These are phyloP conservation scores for Chiloscyllium punctatum DNA, from an alignment of 2,797 vertebrate genomes.

Conservation along the genomic window DNA sequence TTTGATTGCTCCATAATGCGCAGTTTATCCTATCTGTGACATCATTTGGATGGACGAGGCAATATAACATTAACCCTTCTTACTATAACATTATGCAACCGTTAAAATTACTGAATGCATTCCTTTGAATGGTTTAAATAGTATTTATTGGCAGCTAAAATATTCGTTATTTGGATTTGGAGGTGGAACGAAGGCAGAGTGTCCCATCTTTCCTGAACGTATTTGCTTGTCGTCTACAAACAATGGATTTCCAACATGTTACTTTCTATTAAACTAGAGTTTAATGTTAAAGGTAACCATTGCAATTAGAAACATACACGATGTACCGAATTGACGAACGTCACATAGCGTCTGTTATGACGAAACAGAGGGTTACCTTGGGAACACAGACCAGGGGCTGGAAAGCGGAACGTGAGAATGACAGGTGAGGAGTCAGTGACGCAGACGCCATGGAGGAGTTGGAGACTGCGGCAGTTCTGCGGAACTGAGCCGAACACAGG, in stretches of 20 bases:
- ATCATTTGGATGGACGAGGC: too few relatives aligned
- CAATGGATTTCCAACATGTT: neutral
- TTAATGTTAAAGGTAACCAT: neutral
- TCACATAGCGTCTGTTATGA: neutral
- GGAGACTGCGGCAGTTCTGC: constrained; percentile 15
- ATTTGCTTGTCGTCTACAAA: neutral
- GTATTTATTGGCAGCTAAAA: neutral
- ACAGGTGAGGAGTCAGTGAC: neutral
- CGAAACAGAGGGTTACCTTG: neutral
- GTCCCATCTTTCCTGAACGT: neutral
- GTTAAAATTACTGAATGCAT: neutral
- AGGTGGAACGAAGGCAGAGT: neutral
- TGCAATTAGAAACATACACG: neutral
- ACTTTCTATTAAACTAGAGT: neutral
- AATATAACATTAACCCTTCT: too few relatives aligned
- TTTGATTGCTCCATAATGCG: too few relatives aligned
- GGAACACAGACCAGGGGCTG: neutral
- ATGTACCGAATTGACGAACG: neutral
- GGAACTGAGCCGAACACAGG: neutral
- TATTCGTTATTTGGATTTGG: neutral
- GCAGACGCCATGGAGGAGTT: neutral
- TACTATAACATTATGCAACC: too few relatives aligned
- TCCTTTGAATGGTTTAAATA: neutral
- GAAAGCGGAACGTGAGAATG: constrained; percentile 29
- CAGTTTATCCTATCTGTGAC: too few relatives aligned